Percentiles rank a stretch among this genome's conserved stretches.
Evolutionary conservation across 2,797 vertebrate genomes (phyloP).

Genomic region (Sparidentex hasta): DNA sequence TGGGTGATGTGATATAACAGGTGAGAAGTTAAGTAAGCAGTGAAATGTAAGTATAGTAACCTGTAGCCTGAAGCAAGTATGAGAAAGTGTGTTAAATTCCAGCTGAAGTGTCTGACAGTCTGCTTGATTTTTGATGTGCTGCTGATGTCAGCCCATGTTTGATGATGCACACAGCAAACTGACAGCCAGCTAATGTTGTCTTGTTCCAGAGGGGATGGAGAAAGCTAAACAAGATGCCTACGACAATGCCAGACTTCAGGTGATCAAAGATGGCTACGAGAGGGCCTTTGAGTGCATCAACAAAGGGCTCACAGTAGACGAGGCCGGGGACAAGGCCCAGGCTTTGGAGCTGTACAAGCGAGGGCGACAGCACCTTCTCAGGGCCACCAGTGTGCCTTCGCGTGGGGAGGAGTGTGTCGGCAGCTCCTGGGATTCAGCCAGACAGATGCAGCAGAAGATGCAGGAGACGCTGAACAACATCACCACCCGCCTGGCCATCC

Average conservation of each 20-base stretch:
- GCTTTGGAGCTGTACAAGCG: constrained; percentile 90
- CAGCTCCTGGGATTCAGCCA: constrained; percentile 90
- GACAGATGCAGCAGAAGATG: constrained; percentile 97
- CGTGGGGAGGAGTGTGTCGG: constrained; percentile 85
- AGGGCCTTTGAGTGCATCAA: constrained; percentile 93
- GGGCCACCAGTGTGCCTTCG: constrained; percentile 88
- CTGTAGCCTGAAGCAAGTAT: not conserved
- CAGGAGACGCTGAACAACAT: constrained; percentile 94
- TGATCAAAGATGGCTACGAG: constrained; percentile 93
- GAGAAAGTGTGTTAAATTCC: not conserved
- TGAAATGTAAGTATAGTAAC: not conserved
- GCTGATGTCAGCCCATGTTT: not conserved
- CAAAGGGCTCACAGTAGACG: constrained; percentile 91
- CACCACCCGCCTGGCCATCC: constrained; percentile 85
- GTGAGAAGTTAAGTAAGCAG: not conserved
- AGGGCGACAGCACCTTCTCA: constrained; percentile 91
- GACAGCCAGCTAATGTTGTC: not conserved
- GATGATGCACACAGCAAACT: not conserved
- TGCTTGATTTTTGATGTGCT: not conserved
- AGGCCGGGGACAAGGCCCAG: constrained; percentile 87
- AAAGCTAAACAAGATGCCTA: constrained; percentile 86
- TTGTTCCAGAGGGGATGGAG: constrained; percentile 82
- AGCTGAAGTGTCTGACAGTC: not conserved
- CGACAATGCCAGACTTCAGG: constrained; percentile 89
- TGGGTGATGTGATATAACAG: no score